Evolutionary conservation across 2,888 invertebrate species (phyloP), one percentile per base, ranked within the genome.

Genomic region (Temnothorax unifasciatus): DNA sequence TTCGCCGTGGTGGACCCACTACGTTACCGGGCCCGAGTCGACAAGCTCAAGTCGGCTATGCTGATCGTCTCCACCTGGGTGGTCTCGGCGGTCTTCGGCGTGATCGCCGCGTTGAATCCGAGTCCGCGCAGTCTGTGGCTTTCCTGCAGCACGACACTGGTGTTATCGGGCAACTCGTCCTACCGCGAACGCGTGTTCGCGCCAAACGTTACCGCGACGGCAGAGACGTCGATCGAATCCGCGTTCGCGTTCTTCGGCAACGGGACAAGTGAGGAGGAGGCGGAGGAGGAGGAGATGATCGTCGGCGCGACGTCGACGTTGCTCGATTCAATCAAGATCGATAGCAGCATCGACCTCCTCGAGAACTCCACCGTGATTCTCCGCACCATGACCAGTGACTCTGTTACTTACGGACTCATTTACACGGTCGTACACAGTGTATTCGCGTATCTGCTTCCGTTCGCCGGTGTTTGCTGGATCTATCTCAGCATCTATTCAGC

Each of bases 401-500:
- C 84, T 84, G 68, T 93, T 21, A 93, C 94, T 18, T 95, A 95
- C 87, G 95, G 95, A 71, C 93, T 95, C 8, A 88, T 95, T 13
- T 96, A 95, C 90, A 95, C 96, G 0, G 87, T 95, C 44, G 90
- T 93, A 3, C 96, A 96, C 90, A 95, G 95, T 52, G 86, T 95
- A 3, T 90, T 96, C 9, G 95, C 95, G 25, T 96, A 96, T 87
- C 90, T 96, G 52, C 91, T 95, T 3, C 96, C 97, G 0, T 96
- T 96, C 86, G 90, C 95, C n/a, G 96, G 96, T 29, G 97, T 98
- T 73, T 96, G 97, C 93, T 96, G 97, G 94, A 97, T 97, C 93
- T 98, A 98, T 94, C 95, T 96, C 38, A 96, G 97, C 87, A 97
- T 97, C 86, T 98, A 97, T 94, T 96, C 96, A 18, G 98, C 97